phyloP scores from a whole-genome alignment of 2,797 vertebrate species.

The Moxostoma hubbsi region DNA sequence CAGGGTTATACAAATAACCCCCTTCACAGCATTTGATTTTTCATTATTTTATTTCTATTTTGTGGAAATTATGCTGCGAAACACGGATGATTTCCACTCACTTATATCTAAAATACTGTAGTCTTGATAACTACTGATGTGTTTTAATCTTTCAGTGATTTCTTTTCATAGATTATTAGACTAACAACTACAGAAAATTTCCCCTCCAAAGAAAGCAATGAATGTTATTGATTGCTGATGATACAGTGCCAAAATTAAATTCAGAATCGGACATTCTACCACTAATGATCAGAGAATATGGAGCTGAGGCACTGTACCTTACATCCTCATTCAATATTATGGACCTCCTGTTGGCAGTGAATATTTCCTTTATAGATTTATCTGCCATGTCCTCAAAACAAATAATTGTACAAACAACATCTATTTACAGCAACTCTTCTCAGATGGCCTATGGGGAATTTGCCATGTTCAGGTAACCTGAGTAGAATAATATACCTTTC shows the following conservation, averaged over 20 bases:
- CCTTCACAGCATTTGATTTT: too few relatives aligned
- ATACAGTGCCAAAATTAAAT: constrained; percentile 21
- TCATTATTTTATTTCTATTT: too few relatives aligned
- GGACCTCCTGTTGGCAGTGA: constrained; percentile 31
- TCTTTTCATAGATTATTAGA: background rate
- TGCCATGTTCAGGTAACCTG: constrained; percentile 32
- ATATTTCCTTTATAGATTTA: constrained; percentile 58
- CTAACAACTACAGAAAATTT: background rate
- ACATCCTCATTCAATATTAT: constrained; percentile 50
- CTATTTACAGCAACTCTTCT: constrained; percentile 48
- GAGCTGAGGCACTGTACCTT: constrained; percentile 45
- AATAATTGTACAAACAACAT: constrained; percentile 54
- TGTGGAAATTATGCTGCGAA: too few relatives aligned
- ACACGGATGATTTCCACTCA: background rate
- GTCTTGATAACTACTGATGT: too few relatives aligned
- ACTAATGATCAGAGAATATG: constrained; percentile 40
- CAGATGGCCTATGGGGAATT: constrained; percentile 4
- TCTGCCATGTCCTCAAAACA: constrained; percentile 49
- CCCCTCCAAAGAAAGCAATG: background rate
- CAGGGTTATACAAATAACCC: too few relatives aligned
- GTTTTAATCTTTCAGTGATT: background rate
- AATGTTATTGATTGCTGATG: constrained; percentile 18
- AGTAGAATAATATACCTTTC: constrained; percentile 24
- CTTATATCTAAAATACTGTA: background rate
- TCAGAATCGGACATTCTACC: constrained; percentile 20